Evolutionary conservation across 2,888 invertebrate genomes (phyloP).

Genomic region (Catonia carolina): DNA sequence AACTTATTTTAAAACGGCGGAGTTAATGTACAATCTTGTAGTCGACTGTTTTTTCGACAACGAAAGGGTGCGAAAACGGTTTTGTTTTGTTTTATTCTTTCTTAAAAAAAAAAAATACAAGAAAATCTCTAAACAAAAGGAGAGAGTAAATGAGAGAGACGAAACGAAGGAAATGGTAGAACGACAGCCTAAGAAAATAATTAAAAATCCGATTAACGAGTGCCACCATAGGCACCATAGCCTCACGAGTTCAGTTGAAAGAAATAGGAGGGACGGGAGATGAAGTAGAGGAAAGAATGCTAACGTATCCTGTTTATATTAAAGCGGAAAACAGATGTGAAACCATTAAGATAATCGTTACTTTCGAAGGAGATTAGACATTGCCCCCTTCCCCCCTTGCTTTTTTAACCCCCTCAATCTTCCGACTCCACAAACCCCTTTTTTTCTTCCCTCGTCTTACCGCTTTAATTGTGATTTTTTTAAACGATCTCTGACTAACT

Average conservation of each 20-base stretch:
- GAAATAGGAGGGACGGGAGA: conserved; percentile 8
- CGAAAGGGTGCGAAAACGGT: no score
- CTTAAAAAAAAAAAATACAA: no score
- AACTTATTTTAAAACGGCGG: no score
- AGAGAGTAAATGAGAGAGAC: no score
- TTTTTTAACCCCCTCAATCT: neutral
- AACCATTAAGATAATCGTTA: conserved; percentile 27
- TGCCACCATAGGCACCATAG: no score
- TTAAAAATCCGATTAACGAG: conserved; percentile 27
- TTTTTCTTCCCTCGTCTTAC: neutral
- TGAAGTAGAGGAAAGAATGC: no score
- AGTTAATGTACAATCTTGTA: no score
- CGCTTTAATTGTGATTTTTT: conserved; percentile 10
- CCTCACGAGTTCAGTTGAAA: no score
- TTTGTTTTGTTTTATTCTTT: no score
- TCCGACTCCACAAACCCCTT: conserved; percentile 8
- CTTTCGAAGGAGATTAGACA: conserved; percentile 25
- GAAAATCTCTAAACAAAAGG: no score
- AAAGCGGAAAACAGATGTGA: conserved; percentile 27
- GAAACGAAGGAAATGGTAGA: neutral
- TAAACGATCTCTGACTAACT: conserved; percentile 16
- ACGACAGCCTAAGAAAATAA: conserved; percentile 23
- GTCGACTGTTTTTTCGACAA: no score
- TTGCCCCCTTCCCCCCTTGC: conserved; percentile 14
- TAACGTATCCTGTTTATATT: conserved; percentile 24